Conservation (phyloP, 1,140 invertebrate species). For the Bombus terrestris region DNA sequence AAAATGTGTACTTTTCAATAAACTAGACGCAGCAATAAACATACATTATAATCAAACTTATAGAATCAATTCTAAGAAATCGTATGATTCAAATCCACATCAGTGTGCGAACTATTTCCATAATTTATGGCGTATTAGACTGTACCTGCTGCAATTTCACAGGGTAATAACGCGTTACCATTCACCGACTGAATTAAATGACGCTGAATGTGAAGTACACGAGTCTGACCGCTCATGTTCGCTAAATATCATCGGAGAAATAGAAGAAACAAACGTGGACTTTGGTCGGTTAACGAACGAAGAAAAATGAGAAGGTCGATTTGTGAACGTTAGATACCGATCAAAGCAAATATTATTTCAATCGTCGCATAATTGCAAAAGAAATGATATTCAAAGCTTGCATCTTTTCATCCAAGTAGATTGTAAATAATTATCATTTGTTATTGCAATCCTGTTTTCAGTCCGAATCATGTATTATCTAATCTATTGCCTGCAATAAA, state of each 20-base stretch:
- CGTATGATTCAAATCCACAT: background rate
- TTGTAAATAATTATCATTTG: constrained; percentile 36
- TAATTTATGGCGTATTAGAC: too few relatives aligned
- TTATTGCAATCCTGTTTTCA: constrained; percentile 7
- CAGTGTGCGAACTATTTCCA: background rate
- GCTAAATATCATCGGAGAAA: constrained; percentile 45
- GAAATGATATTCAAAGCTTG: background rate
- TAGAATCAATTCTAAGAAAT: background rate
- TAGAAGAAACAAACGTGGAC: constrained; percentile 55
- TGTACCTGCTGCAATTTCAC: constrained; percentile 26
- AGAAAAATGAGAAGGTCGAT: constrained; percentile 25
- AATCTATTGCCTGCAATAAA: too few relatives aligned
- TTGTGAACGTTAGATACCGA: constrained; percentile 14
- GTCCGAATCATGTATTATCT: too few relatives aligned
- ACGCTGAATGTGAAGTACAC: constrained; percentile 3
- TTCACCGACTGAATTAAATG: constrained; percentile 40
- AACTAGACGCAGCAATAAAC: background rate
- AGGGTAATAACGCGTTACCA: constrained; percentile 45
- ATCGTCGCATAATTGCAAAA: constrained; percentile 2
- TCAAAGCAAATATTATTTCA: constrained; percentile 20
- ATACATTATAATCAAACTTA: background rate
- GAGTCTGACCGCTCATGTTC: background rate
- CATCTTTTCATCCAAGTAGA: background rate
- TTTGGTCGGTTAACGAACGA: constrained; percentile 34
- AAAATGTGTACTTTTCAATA: background rate